Evolutionary conservation across 2,797 vertebrate species (phyloP).

Genomic region (Anguilla pacifica): DNA sequence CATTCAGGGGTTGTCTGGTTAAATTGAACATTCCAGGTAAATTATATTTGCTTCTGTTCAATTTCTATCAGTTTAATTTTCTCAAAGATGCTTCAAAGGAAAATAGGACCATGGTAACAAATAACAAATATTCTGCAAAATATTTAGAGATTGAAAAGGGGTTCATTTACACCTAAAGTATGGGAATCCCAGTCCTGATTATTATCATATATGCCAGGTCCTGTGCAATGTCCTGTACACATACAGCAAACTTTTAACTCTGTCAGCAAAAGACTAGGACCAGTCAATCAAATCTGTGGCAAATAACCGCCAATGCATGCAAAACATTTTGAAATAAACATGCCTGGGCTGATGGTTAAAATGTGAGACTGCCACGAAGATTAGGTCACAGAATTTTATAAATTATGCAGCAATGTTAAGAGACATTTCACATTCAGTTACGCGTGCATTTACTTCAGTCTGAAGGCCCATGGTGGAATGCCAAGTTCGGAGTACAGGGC

Average conservation of each 20-base stretch:
- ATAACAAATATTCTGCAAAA: neutral
- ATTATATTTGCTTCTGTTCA: neutral
- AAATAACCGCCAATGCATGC: neutral
- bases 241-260: constrained; percentile 6
- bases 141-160: neutral
- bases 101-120: neutral
- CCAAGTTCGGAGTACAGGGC: neutral
- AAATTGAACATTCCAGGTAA: neutral
- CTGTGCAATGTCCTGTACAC: constrained; percentile 24
- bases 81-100: no score
- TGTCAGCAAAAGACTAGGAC: neutral
- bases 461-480: constrained; percentile 10
- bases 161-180: neutral
- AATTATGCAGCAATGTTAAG: constrained; percentile 23
- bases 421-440: constrained; percentile 21
- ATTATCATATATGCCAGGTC: constrained; percentile 17
- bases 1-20: neutral
- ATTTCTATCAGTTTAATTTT: neutral
- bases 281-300: neutral
- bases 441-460: constrained; percentile 1
- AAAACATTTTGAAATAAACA: constrained; percentile 14
- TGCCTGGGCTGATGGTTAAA: neutral
- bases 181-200: neutral
- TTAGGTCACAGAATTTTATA: constrained; percentile 8
- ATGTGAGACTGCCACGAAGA: neutral